A percentile compares a stretch with the other conserved stretches of the same genome.
Conservation (phyloP, 2,888 invertebrate genomes). For the Mimachlamys varia region DNA sequence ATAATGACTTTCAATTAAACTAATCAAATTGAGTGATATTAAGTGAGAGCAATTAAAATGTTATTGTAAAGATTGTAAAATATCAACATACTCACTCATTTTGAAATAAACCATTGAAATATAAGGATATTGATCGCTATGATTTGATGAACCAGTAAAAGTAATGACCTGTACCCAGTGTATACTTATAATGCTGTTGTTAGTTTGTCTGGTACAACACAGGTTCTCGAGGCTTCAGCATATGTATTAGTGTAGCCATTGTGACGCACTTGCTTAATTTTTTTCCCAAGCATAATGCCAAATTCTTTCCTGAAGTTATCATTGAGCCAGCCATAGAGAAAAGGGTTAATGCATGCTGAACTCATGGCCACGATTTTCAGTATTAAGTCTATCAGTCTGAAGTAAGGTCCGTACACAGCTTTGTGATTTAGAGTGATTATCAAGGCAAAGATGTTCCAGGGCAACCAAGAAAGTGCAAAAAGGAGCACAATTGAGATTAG, state of each 20-base stretch:
- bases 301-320: slow-evolving; percentile 79
- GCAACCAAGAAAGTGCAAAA: slow-evolving; percentile 79
- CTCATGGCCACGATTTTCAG: slow-evolving; percentile 79
- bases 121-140: background rate
- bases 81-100: no score
- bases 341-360: slow-evolving; percentile 80
- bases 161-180: background rate
- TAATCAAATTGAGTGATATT: no score
- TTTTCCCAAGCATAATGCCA: slow-evolving; percentile 63
- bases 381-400: slow-evolving; percentile 74
- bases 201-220: slow-evolving; percentile 52
- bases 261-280: slow-evolving; percentile 54
- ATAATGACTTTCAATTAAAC: no score
- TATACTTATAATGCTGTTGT: slow-evolving; percentile 48
- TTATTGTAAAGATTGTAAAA: no score
- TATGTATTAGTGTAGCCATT: slow-evolving; percentile 60
- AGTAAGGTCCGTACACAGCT: slow-evolving; percentile 69
- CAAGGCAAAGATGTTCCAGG: slow-evolving; percentile 76
- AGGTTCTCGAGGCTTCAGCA: slow-evolving; percentile 52
- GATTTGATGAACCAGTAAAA: background rate
- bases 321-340: slow-evolving; percentile 80
- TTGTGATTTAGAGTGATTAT: slow-evolving; percentile 71
- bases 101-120: background rate
- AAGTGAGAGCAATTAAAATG: no score
- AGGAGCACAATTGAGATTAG: slow-evolving; percentile 77